These are phyloP conservation scores for Hippoglossus stenolepis DNA, from an alignment of 2,113 vertebrate species.

Conservation along the genomic window DNA sequence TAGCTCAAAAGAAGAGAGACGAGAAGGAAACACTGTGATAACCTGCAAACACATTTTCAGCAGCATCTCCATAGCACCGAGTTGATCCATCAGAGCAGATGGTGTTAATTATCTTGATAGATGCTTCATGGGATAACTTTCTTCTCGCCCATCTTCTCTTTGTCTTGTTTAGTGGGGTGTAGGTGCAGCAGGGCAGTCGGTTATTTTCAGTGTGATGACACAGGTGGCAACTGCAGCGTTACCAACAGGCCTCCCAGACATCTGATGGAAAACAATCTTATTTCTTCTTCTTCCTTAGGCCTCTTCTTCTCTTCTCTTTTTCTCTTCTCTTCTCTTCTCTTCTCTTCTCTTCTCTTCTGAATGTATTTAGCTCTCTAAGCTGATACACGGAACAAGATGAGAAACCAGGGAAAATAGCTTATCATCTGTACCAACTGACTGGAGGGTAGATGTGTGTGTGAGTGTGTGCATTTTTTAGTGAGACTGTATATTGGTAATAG, in stretches of 20 bases:
- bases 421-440: slow-evolving; percentile 71
- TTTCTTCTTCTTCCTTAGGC: slow-evolving; percentile 3
- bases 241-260: slow-evolving; percentile 67
- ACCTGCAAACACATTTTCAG: neutral
- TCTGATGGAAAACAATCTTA: slow-evolving; percentile 63
- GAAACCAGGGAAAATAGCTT: slow-evolving; percentile 73
- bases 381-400: slow-evolving; percentile 73
- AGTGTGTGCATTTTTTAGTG: slow-evolving; percentile 10
- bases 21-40: no score
- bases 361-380: slow-evolving; percentile 54
- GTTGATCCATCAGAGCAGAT: slow-evolving; percentile 2
- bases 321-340: neutral
- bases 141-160: neutral
- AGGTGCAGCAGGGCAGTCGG: slow-evolving; percentile 58
- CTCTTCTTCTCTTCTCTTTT: neutral
- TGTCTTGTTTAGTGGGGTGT: slow-evolving; percentile 52
- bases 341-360: slow-evolving; percentile 8
- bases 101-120: slow-evolving; percentile 32
- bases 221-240: slow-evolving; percentile 70
- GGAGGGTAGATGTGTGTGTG: slow-evolving; percentile 33
- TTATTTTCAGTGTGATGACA: slow-evolving; percentile 59
- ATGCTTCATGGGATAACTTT: slow-evolving; percentile 22
- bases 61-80: neutral
- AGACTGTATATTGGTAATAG: neutral
- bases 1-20: no score